These are phyloP conservation scores for Ephialtes manifestator DNA, from an alignment of 2,888 invertebrate species.

Conservation along the genomic window DNA sequence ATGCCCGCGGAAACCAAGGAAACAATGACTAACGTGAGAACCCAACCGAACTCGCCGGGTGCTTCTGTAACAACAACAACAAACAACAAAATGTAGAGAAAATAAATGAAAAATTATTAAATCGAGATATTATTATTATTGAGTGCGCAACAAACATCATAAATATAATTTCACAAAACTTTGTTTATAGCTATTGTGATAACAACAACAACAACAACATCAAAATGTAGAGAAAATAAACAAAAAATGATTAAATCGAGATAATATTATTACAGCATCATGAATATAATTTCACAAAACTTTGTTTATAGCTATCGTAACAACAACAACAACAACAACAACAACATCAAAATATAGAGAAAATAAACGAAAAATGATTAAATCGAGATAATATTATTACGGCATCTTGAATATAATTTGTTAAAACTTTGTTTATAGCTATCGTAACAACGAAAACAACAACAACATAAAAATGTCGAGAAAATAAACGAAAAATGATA, in stretches of 20 bases:
- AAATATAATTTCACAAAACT: background rate
- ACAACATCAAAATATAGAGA: conserved; percentile 13
- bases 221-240: background rate
- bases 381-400: background rate
- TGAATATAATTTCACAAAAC: background rate
- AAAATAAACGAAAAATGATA: too few relatives aligned
- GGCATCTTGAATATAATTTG: background rate
- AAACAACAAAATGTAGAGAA: conserved; percentile 2
- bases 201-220: conserved; percentile 80
- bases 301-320: too few relatives aligned
- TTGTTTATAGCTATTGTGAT: background rate
- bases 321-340: conserved; percentile 80
- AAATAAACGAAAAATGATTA: background rate
- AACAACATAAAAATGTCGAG: too few relatives aligned
- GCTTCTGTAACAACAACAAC: conserved; percentile 86
- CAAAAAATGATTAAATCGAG: background rate
- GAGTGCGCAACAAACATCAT: background rate
- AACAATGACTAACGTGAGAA: conserved; percentile 90
- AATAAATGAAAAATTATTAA: background rate
- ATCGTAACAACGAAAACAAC: conserved; percentile 81
- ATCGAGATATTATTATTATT: background rate
- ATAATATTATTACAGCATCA: background rate
- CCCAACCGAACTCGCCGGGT: conserved; percentile 90
- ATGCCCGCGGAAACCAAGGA: conserved; percentile 90
- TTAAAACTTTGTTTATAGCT: too few relatives aligned